Percentiles rank a stretch among this genome's conserved stretches.
Evolutionary conservation across 1,140 invertebrate genomes (phyloP).

Genomic region (Neuroterus valhalla): DNA sequence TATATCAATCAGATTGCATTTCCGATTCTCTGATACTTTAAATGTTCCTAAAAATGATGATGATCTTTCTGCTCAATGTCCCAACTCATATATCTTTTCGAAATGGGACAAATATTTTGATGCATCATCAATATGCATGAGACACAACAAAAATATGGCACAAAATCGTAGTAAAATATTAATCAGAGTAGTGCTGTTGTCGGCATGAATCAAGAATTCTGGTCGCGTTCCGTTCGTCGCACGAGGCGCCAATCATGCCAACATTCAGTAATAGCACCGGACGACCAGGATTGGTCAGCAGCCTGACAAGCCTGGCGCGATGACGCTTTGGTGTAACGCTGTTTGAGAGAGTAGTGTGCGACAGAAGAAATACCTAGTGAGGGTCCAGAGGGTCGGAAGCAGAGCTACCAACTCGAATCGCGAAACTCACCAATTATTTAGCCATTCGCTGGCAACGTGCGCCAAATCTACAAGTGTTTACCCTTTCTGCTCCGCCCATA

Average conservation of each 20-base stretch:
- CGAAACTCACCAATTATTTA: slow-evolving; percentile 73
- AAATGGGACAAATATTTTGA: too few species aligned
- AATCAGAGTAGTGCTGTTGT: slow-evolving; percentile 58
- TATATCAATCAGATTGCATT: too few species aligned
- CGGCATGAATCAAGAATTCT: slow-evolving; percentile 67
- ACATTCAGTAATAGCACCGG: slow-evolving; percentile 66
- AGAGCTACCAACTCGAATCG: slow-evolving; percentile 59
- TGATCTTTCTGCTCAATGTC: too few species aligned
- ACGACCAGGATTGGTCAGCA: slow-evolving; percentile 52
- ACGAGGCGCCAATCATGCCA: slow-evolving; percentile 71
- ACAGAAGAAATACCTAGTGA: slow-evolving; percentile 35
- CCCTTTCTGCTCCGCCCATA: slow-evolving; percentile 41
- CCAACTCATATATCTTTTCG: too few species aligned
- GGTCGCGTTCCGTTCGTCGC: slow-evolving; percentile 61
- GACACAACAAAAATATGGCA: slow-evolving; percentile 48
- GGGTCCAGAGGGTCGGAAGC: slow-evolving; percentile 38
- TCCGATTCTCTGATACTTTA: too few species aligned
- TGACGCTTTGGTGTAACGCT: slow-evolving; percentile 41
- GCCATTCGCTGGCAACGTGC: slow-evolving; percentile 72
- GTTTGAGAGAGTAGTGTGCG: slow-evolving; percentile 37
- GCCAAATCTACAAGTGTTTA: slow-evolving; percentile 74
- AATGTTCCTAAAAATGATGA: too few species aligned
- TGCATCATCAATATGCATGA: slow-evolving; percentile 34
- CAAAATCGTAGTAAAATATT: slow-evolving; percentile 67
- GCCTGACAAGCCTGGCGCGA: slow-evolving; percentile 48